A percentile compares a stretch with the other conserved stretches of the same genome.
Evolutionary conservation across 2,888 invertebrate genomes (phyloP).

Genomic region (Agelastica alni): DNA sequence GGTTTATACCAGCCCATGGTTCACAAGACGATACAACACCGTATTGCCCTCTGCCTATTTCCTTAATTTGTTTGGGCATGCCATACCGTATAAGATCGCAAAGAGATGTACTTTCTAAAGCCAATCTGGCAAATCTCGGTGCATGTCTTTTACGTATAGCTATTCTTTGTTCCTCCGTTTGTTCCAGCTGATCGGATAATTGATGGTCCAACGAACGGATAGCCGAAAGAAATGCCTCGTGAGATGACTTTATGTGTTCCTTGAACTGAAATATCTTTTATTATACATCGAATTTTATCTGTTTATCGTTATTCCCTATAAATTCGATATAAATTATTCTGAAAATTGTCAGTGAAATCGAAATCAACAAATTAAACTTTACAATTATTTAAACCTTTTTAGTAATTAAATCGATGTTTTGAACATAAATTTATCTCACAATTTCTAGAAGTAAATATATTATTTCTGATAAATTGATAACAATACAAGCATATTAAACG

Average conservation of each 20-base stretch:
- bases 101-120: constrained; percentile 82
- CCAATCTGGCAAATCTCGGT: constrained; percentile 78
- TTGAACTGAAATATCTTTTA: constrained; percentile 67
- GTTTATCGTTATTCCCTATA: too few species aligned
- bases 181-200: constrained; percentile 72
- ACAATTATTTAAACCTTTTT: too few species aligned
- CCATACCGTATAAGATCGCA: constrained; percentile 78
- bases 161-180: constrained; percentile 79
- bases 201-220: constrained; percentile 72
- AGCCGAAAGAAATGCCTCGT: constrained; percentile 76
- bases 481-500: too few species aligned
- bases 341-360: too few species aligned
- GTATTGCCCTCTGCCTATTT: constrained; percentile 83
- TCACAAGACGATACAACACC: constrained; percentile 86
- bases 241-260: constrained; percentile 75
- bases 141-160: constrained; percentile 78
- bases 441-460: too few species aligned
- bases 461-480: too few species aligned
- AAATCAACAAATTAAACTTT: too few species aligned
- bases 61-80: constrained; percentile 66
- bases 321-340: too few species aligned
- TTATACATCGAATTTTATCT: too few species aligned
- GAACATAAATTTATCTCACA: too few species aligned
- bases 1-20: constrained; percentile 72
- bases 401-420: too few species aligned